A percentile compares a stretch with the other conserved stretches of the same genome.
phyloP scores from a whole-genome alignment of 1,140 invertebrate species.

The Aphaenogaster ashmeadi region DNA sequence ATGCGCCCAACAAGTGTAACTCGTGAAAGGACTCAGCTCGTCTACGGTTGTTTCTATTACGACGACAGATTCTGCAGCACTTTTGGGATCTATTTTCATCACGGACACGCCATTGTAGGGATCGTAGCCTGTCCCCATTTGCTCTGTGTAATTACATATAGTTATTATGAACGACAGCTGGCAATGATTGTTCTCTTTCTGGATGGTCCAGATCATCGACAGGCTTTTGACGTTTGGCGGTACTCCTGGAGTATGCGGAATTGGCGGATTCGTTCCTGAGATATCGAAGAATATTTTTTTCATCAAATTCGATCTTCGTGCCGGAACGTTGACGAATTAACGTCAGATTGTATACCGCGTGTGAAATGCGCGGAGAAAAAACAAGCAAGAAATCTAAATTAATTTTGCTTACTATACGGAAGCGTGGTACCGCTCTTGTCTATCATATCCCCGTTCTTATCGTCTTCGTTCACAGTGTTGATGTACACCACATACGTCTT shows the following conservation, averaged over 20 bases:
- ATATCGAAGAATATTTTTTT: constrained; percentile 33
- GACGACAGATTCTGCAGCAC: background rate
- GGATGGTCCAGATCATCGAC: constrained; percentile 74
- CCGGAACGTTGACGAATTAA: background rate
- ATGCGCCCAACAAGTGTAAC: constrained; percentile 74
- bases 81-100: background rate
- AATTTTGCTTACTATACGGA: constrained; percentile 57
- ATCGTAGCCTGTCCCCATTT: constrained; percentile 71
- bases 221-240: constrained; percentile 21
- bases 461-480: constrained; percentile 67
- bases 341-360: background rate
- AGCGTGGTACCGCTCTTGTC: constrained; percentile 43
- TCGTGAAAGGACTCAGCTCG: constrained; percentile 77
- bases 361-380: background rate
- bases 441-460: constrained; percentile 37
- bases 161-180: constrained; percentile 52
- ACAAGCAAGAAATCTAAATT: background rate
- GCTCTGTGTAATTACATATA: constrained; percentile 69
- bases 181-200: constrained; percentile 74
- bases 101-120: background rate
- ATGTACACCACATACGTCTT: constrained; percentile 72
- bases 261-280: constrained; percentile 63
- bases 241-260: background rate
- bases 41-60: constrained; percentile 57
- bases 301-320: background rate